Conservation (phyloP, 2,797 vertebrate genomes). For the Garrulus glandarius region DNA sequence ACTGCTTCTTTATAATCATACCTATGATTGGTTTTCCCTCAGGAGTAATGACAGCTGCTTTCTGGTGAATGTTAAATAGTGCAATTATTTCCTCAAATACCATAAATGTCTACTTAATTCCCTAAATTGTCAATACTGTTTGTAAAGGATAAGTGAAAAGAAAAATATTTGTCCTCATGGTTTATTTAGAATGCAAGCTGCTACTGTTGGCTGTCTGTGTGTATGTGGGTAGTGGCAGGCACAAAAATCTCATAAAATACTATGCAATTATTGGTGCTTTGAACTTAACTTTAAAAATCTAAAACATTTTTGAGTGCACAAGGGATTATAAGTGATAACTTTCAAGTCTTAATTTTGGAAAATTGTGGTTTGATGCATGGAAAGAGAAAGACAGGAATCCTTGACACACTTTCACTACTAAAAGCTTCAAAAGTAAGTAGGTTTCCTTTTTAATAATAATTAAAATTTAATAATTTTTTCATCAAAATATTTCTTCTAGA, state of each 20-base stretch:
- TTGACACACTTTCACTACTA: background rate
- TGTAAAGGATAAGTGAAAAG: slow-evolving; percentile 37
- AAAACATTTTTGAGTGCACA: background rate
- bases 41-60: slow-evolving; percentile 24
- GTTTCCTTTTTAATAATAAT: background rate
- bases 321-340: background rate
- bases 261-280: background rate
- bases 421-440: background rate
- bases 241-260: background rate
- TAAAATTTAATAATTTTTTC: background rate
- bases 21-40: background rate
- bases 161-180: slow-evolving; percentile 31
- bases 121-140: slow-evolving; percentile 28
- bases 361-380: background rate
- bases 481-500: background rate
- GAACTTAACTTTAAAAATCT: background rate
- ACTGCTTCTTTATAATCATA: background rate
- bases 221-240: background rate
- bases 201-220: background rate
- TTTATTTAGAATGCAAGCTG: slow-evolving; percentile 14
- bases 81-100: slow-evolving; percentile 45
- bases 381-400: background rate
- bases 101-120: slow-evolving; percentile 27
- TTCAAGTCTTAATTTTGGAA: background rate
- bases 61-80: slow-evolving; percentile 25